Base-by-base conservation (phyloP, 2,888 invertebrate genomes). In the Drosophila rellima region DNA sequence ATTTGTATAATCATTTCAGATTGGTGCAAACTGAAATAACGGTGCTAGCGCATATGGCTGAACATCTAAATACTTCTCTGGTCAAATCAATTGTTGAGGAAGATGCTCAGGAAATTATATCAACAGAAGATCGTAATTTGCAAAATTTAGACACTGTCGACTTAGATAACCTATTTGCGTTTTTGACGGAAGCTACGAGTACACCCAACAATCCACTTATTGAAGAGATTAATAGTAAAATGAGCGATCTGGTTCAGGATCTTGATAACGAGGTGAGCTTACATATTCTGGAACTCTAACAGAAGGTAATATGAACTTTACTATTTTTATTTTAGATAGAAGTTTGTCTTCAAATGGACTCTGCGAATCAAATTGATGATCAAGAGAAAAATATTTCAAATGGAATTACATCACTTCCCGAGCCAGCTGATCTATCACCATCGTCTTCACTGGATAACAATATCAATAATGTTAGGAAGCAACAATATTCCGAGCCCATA, bases 91-190 rank as follows among this genome's bases (percentile, higher is more conserved):
- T 18, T 20, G 13, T 40, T 10, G 62, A 74, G n/a, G 55, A 63
- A 7, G 40, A 47, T 8, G 8, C 18, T 11, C 15, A 26, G 1
- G 47, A 51, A 44, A 37, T 20, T 0, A 39, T 18, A 15, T 3
- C 64, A 20, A 74, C 74, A 5, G 89, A 88, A 48, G 80, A 89
- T n/a, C 73, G 80, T 0, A 82, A 84, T 52, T 91, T 54, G 72
- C 93, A 68, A 90, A 93, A 84, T 74, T 92, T 95, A 8, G 96
- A 96, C 88, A 96, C 96, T 0, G 96, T 97, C 0, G 97, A 97
- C 91, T 93, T 98, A 85, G 98, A 98, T 92, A 97, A 97, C 92
- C 93, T 98, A 83, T 98, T 98, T 93, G 97, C 97, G 64, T 98
- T 98, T 93, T 93, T 98, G 20, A 96, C 97, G 0, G 97, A 97